Base-by-base conservation (phyloP, 2,888 invertebrate genomes). In the Cheiracanthium punctorium region DNA sequence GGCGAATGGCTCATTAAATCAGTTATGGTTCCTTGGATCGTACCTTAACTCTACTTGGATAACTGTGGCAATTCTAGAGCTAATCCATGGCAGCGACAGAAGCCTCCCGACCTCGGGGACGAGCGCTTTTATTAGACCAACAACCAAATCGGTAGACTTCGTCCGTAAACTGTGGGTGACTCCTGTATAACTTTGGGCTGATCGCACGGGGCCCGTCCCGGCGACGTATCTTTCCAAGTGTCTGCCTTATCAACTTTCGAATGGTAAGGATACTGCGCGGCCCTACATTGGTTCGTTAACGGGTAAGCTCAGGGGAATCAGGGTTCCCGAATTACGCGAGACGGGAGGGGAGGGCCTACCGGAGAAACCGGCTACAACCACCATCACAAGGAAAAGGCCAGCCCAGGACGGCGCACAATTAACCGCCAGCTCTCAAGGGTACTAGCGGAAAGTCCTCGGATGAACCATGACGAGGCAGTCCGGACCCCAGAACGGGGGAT, bases 221-320 rank as follows among this genome's bases (percentile, higher is more conserved):
- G 64, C 80, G 48, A 80, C 58, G 37, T 52, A 90, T 90, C 90
- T 89, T 90, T 90, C 90, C n/a, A 90, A 91, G 88, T 91, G 90
- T 91, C 91, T 91, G 91, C 91, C 90, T 90, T 91, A 91, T 91
- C 91, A 91, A 90, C 90, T 91, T 77, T 82, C 79, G 94, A 94
- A 93, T n/a, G n/a, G n/a, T n/a, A n/a, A n/a, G n/a, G 94, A 94
- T 94, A 94, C 93, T 93, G 92, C 93, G 93, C 92, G 92, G 92
- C 94, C 93, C 93, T 94, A 94, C 94, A 94, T 93, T 94, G 94
- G 94, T 93, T 92, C 93, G n/a, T n/a, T 93, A 93, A 94, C 94
- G 94, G 93, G 94, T 94, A 94, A 94, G 94, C n/a, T n/a, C n/a
- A n/a, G 94, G 94, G 93, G 94, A 94, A 94, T 94, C 93, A 94